Evolutionary conservation across 1,140 invertebrate species (phyloP).

Genomic region (Pogonomyrmex californicus): DNA sequence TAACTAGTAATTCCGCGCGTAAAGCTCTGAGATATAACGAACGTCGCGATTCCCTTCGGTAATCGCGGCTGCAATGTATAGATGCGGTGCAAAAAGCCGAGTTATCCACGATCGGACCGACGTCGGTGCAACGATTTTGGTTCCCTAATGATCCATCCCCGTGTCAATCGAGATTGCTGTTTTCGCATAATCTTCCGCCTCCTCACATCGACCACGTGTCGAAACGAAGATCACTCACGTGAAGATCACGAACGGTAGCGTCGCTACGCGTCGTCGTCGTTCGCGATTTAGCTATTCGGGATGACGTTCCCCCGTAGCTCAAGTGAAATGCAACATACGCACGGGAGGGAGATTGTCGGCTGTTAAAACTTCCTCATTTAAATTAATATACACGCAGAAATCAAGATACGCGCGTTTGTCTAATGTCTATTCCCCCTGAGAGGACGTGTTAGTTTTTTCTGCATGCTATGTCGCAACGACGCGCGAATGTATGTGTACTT

Average conservation of each 20-base stretch:
- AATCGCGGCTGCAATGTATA: neutral
- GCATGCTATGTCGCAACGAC: conserved; percentile 14
- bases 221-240: neutral
- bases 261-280: conserved; percentile 7
- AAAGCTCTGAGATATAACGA: neutral
- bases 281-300: conserved; percentile 10
- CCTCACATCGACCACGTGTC: conserved; percentile 10
- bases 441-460: conserved; percentile 16
- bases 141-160: neutral
- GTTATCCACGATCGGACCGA: conserved; percentile 22
- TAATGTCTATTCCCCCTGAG: conserved; percentile 39
- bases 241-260: neutral
- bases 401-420: conserved; percentile 13
- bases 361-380: conserved; percentile 2
- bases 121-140: neutral
- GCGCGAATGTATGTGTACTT: conserved; percentile 37
- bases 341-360: neutral
- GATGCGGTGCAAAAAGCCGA: conserved; percentile 9
- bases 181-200: neutral
- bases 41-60: neutral
- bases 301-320: neutral
- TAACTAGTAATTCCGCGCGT: neutral
- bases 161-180: conserved; percentile 39
- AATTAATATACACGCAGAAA: conserved; percentile 30
- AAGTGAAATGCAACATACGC: conserved; percentile 23